Base-by-base conservation (phyloP, 2,888 invertebrate genomes). In the Ptychoptera albimana region DNA sequence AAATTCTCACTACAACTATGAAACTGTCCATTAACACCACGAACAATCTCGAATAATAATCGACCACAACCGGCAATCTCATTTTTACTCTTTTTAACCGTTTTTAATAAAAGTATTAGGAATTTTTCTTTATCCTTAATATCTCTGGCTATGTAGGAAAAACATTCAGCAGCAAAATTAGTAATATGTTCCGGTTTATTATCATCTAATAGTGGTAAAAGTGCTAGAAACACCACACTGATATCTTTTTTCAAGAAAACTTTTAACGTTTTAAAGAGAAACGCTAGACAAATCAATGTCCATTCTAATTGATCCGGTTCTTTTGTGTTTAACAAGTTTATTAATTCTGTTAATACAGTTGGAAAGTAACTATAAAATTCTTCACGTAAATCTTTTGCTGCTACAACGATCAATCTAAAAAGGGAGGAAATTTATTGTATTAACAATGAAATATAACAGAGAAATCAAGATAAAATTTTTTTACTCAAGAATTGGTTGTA, bases 131-230 rank as follows among this genome's bases (percentile, higher is more conserved):
- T 82, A 54, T 92, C 84, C 52, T 77, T 80, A 10, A 88, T 79
- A 70, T 89, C 89, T 50, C 94, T 72, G 3, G 91, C 84, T 2
- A 97, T 82, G 70, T 91, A 96, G 1, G 94, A 85, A 71, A 96
- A 94, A 63, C 92, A 87, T 66, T 96, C 93, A 0, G 92, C 89
- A 5, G 94, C 92, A 74, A 96, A 97, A 57, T 83, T 83, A 52
- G 85, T 82, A 15, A 96, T 79, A 58, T 92, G 89, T 49, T 77
- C 75, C 16, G 87, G 85, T 54, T 80, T 78, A n/a, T 70, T 68
- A 43, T 80, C 79, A 52, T 82, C 80, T 34, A 94, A 62, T 6
- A 94, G 65, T 0, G 88, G 86, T 32, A 86, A 60, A 8, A 87
- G 71, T 39, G 75, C 70, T 50, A 75, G 74, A 50, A 87, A 75